phyloP scores from a whole-genome alignment of 2,888 invertebrate genomes.

The Chrysolina haemoptera region DNA sequence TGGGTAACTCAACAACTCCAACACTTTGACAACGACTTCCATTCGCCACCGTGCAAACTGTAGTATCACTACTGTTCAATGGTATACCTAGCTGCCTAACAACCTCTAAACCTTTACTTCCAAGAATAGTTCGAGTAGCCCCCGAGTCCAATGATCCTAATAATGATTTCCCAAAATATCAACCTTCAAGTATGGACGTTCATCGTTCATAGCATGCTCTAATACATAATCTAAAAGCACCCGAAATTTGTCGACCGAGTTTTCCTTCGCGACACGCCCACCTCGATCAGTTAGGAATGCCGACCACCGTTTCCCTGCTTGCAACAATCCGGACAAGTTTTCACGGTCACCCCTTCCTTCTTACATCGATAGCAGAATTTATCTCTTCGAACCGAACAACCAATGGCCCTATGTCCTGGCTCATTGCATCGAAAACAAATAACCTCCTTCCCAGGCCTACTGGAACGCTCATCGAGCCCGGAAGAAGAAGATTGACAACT shows the following conservation, averaged over 20 bases:
- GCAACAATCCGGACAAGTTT: conserved; percentile 13
- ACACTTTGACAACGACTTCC: too few species aligned
- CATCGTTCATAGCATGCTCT: not conserved
- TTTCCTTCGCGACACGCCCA: not conserved
- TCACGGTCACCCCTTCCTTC: conserved; percentile 11
- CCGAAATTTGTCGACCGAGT: conserved; percentile 7
- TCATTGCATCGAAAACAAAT: not conserved
- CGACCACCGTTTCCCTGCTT: not conserved
- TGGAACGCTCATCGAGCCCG: not conserved
- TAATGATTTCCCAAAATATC: not conserved
- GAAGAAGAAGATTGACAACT: conserved; percentile 3
- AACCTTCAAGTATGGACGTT: not conserved
- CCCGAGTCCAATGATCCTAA: not conserved
- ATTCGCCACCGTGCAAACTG: too few species aligned
- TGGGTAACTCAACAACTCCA: too few species aligned
- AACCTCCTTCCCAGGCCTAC: not conserved
- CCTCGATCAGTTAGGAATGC: not conserved
- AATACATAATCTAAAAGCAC: not conserved
- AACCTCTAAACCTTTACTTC: not conserved
- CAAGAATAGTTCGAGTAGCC: not conserved
- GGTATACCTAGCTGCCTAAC: not conserved
- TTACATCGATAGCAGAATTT: conserved; percentile 19
- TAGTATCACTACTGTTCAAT: not conserved
- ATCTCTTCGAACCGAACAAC: not conserved
- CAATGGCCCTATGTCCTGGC: conserved; percentile 24